A percentile compares a stretch with the other conserved stretches of the same genome.
Evolutionary conservation across 1,140 invertebrate genomes (phyloP).

Genomic region (Drosophila dunni): DNA sequence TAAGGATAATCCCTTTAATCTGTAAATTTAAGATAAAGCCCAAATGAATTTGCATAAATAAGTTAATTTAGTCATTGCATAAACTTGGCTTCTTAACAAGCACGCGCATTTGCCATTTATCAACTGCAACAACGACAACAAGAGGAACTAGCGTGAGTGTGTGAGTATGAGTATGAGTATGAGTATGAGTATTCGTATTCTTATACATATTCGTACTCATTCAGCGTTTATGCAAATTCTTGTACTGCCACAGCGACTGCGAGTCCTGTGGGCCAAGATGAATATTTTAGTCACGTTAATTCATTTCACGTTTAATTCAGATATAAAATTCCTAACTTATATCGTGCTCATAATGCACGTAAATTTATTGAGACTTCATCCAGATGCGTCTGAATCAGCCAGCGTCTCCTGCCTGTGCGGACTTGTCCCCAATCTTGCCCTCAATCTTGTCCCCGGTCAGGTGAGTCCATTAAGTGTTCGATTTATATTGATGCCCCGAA

Average conservation of each 20-base stretch:
- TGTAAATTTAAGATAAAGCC: constrained; percentile 39
- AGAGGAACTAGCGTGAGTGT: background rate
- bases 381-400: constrained; percentile 20
- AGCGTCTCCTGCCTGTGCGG: background rate
- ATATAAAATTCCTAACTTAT: constrained; percentile 79
- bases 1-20: background rate
- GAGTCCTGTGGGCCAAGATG: constrained; percentile 55
- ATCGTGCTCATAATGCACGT: constrained; percentile 74
- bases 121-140: constrained; percentile 2
- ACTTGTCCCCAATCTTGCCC: background rate
- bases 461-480: constrained; percentile 77
- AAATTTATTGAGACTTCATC: constrained; percentile 62
- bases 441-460: constrained; percentile 30
- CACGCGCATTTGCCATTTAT: constrained; percentile 42
- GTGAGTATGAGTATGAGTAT: constrained; percentile 8
- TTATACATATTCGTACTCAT: constrained; percentile 11
- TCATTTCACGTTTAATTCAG: constrained; percentile 71
- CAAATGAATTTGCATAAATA: constrained; percentile 51
- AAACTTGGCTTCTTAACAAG: constrained; percentile 68
- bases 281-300: constrained; percentile 82
- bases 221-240: constrained; percentile 68
- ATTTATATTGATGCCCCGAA: constrained; percentile 62
- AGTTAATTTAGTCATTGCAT: constrained; percentile 73
- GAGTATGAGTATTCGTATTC: background rate
- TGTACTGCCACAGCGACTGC: constrained; percentile 15